Conservation (phyloP, 2,797 vertebrate species). For the Liparis tanakae region DNA sequence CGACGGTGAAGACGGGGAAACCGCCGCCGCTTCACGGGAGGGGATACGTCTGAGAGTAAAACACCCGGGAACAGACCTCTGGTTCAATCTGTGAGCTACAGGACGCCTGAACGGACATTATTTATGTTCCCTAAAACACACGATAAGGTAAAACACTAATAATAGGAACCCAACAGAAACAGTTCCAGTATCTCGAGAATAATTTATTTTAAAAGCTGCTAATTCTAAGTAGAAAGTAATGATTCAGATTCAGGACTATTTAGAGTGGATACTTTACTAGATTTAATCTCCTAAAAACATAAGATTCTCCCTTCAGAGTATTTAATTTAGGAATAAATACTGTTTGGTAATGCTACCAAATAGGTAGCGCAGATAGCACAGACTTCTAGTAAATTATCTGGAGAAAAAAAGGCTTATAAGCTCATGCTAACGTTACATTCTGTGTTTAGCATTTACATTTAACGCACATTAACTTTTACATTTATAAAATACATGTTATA, state of each 20-base stretch:
- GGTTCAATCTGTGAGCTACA: background rate
- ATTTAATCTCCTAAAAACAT: background rate
- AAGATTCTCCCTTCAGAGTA: background rate
- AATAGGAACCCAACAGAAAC: background rate
- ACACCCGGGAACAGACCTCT: background rate
- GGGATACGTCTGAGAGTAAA: conserved; percentile 35
- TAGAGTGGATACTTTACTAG: background rate
- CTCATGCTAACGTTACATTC: background rate
- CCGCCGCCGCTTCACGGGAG: conserved; percentile 8
- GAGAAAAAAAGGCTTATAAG: background rate
- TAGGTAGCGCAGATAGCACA: background rate
- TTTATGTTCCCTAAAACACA: background rate
- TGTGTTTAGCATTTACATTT: background rate
- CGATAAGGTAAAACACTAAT: background rate
- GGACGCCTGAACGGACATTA: background rate
- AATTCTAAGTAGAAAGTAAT: background rate
- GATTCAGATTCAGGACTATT: background rate
- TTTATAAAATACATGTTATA: background rate
- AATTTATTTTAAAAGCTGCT: background rate
- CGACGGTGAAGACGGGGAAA: conserved; percentile 47
- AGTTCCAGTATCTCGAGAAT: background rate
- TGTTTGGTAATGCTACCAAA: background rate
- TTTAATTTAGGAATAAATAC: background rate
- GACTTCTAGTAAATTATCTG: background rate
- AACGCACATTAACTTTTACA: background rate